Evolutionary conservation across 2,113 vertebrate species (phyloP).

Genomic region (Salvelinus sp.): DNA sequence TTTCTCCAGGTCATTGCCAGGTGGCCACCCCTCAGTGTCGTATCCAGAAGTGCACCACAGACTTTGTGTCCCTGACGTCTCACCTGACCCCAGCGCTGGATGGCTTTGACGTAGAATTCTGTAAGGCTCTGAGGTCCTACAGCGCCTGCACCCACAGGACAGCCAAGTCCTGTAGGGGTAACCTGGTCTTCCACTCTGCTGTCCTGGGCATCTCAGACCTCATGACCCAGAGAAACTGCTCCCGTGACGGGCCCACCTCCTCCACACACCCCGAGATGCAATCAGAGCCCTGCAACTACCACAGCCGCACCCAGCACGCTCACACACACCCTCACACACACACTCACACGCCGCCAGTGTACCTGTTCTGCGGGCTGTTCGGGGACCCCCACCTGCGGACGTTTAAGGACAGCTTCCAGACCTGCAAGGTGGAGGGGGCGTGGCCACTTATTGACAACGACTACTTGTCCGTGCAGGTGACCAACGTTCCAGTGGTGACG

Average conservation of each 20-base stretch:
- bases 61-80: constrained; percentile 92
- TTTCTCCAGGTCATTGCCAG: constrained; percentile 82
- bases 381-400: constrained; percentile 96
- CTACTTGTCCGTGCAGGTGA: constrained; percentile 95
- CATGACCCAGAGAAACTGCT: constrained; percentile 97
- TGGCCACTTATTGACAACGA: constrained; percentile 98
- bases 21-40: constrained; percentile 83
- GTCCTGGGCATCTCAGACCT: constrained; percentile 94
- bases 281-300: constrained; percentile 88
- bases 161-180: constrained; percentile 92
- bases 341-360: constrained; percentile 69
- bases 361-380: constrained; percentile 94
- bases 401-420: constrained; percentile 97
- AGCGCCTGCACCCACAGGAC: constrained; percentile 90
- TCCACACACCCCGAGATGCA: constrained; percentile 82
- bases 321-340: constrained; percentile 50
- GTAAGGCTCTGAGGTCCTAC: constrained; percentile 90
- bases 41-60: constrained; percentile 94
- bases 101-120: constrained; percentile 89
- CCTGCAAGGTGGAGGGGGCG: constrained; percentile 95
- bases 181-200: constrained; percentile 94
- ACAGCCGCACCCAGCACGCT: constrained; percentile 70
- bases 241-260: constrained; percentile 93
- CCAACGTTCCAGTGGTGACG: constrained; percentile 90
- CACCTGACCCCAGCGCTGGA: constrained; percentile 82